Evolutionary conservation across 2,888 invertebrate species (phyloP), one percentile per base, ranked within the genome.

Genomic region (Sphinx pinastri): DNA sequence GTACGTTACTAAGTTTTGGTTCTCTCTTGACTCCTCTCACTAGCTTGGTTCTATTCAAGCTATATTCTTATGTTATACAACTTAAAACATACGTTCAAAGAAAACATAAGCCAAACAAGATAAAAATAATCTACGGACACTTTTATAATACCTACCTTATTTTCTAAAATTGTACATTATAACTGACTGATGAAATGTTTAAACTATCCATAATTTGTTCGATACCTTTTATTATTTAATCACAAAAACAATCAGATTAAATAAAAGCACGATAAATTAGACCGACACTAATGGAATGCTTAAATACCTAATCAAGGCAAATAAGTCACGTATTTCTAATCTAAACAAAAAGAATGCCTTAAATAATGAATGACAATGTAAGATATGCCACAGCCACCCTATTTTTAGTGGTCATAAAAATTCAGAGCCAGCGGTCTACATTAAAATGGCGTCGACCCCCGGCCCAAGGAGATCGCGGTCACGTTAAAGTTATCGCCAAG

Each of bases 401-500:
- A 66, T 60, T 57, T 49, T 66, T 66, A 66, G 47, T 70, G n/a
- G 66, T 25, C 13, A 57, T 55, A 66, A 47, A 70, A 63, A 66
- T 52, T 66, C 57, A 59, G 8, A 31, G 13, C 19, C n/a, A 45
- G 54, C 16, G 12, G 14, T 52, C 12, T 54, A 31, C 16, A 55
- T 25, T 31, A 47, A 49, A 55, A 55, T 47, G 66, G 19, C 47
- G 51, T 19, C 69, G 54, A 66, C 63, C 55, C 12, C n/a, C 31
- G 47, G 25, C 13, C 49, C 69, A 70, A 63, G 69, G 69, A 49
- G 69, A 70, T 51, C 19, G 55, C 66, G 69, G 69, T 66, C 69
- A 70, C 57, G 49, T 66, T 49, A n/a, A 16, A 47, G 66, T 66
- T 63, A 66, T 70, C 66, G 51, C 16, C 52, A 38, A 49, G 16